Percentiles rank a stretch among this genome's conserved stretches.
Conservation (phyloP, 2,888 invertebrate genomes). For the Hirtodrosophila confusa region DNA sequence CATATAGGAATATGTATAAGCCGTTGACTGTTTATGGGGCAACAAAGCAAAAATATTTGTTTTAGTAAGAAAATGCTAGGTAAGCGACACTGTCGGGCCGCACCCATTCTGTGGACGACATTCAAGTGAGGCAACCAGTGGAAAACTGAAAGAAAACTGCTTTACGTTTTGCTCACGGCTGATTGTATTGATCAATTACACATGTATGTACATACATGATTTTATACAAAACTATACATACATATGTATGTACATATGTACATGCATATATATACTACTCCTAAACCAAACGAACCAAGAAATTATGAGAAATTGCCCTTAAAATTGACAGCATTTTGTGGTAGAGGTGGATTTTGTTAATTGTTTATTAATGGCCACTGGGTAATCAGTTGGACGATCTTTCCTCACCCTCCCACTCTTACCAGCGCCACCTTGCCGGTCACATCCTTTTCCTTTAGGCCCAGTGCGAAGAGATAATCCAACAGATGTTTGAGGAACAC, state of each 20-base stretch:
- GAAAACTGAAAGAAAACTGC: constrained; percentile 65
- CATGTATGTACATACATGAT: too few species aligned
- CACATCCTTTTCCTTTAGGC: constrained; percentile 82
- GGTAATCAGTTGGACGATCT: too few species aligned
- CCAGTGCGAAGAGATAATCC: constrained; percentile 81
- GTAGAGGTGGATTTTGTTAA: not conserved
- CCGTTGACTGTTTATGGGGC: constrained; percentile 29
- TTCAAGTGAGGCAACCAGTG: constrained; percentile 45
- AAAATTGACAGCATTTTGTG: not conserved
- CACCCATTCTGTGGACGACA: constrained; percentile 25
- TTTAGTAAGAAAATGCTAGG: constrained; percentile 36
- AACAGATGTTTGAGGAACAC: constrained; percentile 81
- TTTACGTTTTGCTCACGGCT: constrained; percentile 44
- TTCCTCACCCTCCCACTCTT: constrained; percentile 45
- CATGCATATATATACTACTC: too few species aligned
- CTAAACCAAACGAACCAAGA: too few species aligned
- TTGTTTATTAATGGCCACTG: not conserved
- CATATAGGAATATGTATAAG: constrained; percentile 25
- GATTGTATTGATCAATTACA: not conserved
- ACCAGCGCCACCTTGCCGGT: constrained; percentile 83
- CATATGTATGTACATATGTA: too few species aligned
- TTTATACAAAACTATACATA: too few species aligned
- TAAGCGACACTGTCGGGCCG: constrained; percentile 29
- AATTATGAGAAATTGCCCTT: too few species aligned
- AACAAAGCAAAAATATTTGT: constrained; percentile 43